These are phyloP conservation scores for Scortum barcoo DNA, from an alignment of 2,113 vertebrate species.

Conservation along the genomic window DNA sequence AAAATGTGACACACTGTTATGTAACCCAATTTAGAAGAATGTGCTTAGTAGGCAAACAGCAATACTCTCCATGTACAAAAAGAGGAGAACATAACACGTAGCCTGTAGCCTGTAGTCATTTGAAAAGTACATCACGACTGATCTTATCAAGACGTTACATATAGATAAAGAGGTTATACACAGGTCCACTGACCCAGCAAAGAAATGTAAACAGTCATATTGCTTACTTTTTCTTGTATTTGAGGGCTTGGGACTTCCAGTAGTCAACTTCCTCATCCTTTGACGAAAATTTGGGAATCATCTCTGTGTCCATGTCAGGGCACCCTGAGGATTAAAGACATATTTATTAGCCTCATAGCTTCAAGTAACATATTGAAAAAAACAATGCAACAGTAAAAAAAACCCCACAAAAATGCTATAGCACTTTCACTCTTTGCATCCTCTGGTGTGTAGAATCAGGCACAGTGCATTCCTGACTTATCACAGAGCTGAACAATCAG, in stretches of 20 bases:
- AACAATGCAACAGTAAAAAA: background rate
- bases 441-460: slow-evolving; percentile 31
- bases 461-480: slow-evolving; percentile 35
- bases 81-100: background rate
- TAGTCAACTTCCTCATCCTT: slow-evolving; percentile 96
- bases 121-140: background rate
- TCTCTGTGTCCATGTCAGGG: slow-evolving; percentile 97
- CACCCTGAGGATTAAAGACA: slow-evolving; percentile 78
- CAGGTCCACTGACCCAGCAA: background rate
- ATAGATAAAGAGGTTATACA: background rate
- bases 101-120: background rate
- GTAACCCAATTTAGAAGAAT: slow-evolving; percentile 8
- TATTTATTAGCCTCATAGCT: background rate
- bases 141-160: background rate
- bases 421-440: slow-evolving; percentile 16
- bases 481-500: slow-evolving; percentile 22
- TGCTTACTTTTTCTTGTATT: slow-evolving; percentile 94
- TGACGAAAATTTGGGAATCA: slow-evolving; percentile 94
- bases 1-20: slow-evolving; percentile 12
- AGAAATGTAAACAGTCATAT: background rate
- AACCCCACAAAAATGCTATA: background rate
- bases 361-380: background rate
- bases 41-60: background rate
- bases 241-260: slow-evolving; percentile 95
- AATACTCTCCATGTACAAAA: slow-evolving; percentile 5